Percentiles rank a stretch among this genome's conserved stretches.
phyloP scores from a whole-genome alignment of 2,888 invertebrate species.

The Noctua janthina region DNA sequence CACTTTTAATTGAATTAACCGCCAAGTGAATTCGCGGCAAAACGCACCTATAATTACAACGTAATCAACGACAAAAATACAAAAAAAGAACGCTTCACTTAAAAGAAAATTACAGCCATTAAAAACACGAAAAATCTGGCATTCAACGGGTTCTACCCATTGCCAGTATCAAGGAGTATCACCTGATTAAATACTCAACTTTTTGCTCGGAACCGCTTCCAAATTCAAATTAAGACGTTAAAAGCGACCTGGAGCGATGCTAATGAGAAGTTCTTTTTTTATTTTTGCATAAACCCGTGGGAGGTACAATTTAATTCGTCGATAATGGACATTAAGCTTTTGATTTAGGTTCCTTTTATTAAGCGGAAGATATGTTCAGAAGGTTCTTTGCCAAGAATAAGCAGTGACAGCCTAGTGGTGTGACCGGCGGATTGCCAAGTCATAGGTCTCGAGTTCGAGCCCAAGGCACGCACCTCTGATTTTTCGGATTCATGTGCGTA shows the following conservation, averaged over 20 bases:
- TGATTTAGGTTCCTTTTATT: slow-evolving; percentile 42
- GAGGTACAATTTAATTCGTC: slow-evolving; percentile 73
- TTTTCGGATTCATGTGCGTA: too few relatives aligned
- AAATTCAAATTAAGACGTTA: slow-evolving; percentile 86
- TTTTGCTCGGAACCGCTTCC: slow-evolving; percentile 69
- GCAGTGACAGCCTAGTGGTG: too few relatives aligned
- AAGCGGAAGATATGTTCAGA: slow-evolving; percentile 5
- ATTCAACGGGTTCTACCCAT: slow-evolving; percentile 55
- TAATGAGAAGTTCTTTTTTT: slow-evolving; percentile 80
- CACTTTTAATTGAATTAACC: slow-evolving; percentile 55
- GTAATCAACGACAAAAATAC: slow-evolving; percentile 41
- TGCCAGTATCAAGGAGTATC: slow-evolving; percentile 54
- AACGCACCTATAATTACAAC: slow-evolving; percentile 54
- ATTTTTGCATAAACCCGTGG: slow-evolving; percentile 81
- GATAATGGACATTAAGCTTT: slow-evolving; percentile 66
- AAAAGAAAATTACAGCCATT: slow-evolving; percentile 59
- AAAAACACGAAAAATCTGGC: slow-evolving; percentile 57
- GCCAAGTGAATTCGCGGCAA: slow-evolving; percentile 31
- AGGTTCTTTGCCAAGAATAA: not conserved
- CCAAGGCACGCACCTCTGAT: too few relatives aligned
- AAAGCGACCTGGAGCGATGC: slow-evolving; percentile 81
- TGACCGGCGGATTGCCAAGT: too few relatives aligned
- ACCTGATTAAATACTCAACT: slow-evolving; percentile 64
- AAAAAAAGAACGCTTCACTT: slow-evolving; percentile 44
- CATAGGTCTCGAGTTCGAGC: too few relatives aligned